A percentile compares a stretch with the other conserved stretches of the same genome.
These are phyloP conservation scores for Entomobrya multifasciata DNA, from an alignment of 2,888 invertebrate species.

Conservation along the genomic window DNA sequence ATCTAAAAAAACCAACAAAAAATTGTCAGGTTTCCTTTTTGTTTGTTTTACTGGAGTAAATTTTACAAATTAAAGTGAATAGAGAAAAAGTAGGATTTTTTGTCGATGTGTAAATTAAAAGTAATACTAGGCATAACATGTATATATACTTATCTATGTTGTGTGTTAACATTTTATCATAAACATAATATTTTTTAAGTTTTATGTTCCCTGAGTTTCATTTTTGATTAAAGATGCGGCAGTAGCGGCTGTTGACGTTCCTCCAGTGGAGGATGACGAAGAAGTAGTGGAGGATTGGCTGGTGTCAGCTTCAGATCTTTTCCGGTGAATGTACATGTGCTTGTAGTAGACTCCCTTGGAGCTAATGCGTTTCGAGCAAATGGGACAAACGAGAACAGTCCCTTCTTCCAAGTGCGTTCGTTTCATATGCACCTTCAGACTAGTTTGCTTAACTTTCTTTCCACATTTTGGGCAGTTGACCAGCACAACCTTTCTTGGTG, in stretches of 20 bases:
- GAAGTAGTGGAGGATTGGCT: constrained; percentile 7
- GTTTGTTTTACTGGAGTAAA: not conserved
- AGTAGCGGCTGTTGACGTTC: constrained; percentile 35
- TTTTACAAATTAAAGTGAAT: no score
- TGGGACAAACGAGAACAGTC: constrained; percentile 70
- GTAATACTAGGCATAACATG: not conserved
- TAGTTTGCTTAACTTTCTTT: constrained; percentile 76
- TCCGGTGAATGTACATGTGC: constrained; percentile 76
- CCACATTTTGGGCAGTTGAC: constrained; percentile 75
- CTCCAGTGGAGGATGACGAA: not conserved
- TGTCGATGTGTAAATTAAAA: not conserved
- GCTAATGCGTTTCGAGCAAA: constrained; percentile 74
- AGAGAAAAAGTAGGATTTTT: not conserved
- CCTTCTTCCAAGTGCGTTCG: constrained; percentile 76
- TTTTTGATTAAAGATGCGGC: constrained; percentile 54
- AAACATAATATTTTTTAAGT: constrained; percentile 13
- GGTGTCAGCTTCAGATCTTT: constrained; percentile 61
- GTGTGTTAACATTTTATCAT: not conserved
- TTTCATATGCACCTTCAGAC: constrained; percentile 76
- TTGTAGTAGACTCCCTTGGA: constrained; percentile 77
- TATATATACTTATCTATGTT: not conserved
- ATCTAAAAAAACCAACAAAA: constrained; percentile 25
- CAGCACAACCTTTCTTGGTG: constrained; percentile 54
- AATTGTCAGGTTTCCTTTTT: not conserved
- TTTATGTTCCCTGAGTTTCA: constrained; percentile 63